These are phyloP conservation scores for Synchiropus splendidus DNA, from an alignment of 2,113 vertebrate species.

Conservation along the genomic window DNA sequence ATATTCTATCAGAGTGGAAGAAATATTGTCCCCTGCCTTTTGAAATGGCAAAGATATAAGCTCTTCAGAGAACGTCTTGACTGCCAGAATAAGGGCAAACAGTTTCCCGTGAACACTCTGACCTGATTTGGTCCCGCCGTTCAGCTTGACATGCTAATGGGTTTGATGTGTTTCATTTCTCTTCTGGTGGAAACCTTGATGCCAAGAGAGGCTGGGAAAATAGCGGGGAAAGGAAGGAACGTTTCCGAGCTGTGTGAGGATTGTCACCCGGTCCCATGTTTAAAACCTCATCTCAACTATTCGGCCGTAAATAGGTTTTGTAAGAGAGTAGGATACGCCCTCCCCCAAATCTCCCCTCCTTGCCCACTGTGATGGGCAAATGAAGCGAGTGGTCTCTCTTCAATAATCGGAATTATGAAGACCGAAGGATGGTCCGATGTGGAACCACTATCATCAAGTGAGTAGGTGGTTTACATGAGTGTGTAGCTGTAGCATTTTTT, in stretches of 20 bases:
- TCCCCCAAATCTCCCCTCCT: too few relatives aligned
- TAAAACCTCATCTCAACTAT: too few relatives aligned
- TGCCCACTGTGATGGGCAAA: too few relatives aligned
- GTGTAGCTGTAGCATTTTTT: too few relatives aligned
- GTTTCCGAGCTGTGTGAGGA: too few relatives aligned
- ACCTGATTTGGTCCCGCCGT: slow-evolving; percentile 31
- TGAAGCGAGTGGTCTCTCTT: too few relatives aligned
- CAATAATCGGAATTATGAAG: too few relatives aligned
- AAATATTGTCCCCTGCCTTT: slow-evolving; percentile 22
- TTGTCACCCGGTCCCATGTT: not conserved
- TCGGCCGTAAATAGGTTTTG: too few relatives aligned
- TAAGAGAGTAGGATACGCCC: too few relatives aligned
- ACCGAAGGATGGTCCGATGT: too few relatives aligned
- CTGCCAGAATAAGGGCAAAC: slow-evolving; percentile 37
- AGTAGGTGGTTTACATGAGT: too few relatives aligned
- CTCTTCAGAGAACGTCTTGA: slow-evolving; percentile 24
- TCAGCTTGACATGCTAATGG: slow-evolving; percentile 52
- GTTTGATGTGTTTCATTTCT: slow-evolving; percentile 48
- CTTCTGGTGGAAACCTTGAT: slow-evolving; percentile 17
- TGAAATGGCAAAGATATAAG: slow-evolving; percentile 18
- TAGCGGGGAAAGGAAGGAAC: not conserved
- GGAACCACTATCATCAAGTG: too few relatives aligned
- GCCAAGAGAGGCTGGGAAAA: slow-evolving; percentile 14
- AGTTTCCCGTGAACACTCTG: slow-evolving; percentile 28
- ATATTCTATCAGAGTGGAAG: slow-evolving; percentile 15